A percentile compares a stretch with the other conserved stretches of the same genome.
These are phyloP conservation scores for Caenorhabditis sulstoni DNA, from an alignment of 2,888 invertebrate species.

Conservation along the genomic window DNA sequence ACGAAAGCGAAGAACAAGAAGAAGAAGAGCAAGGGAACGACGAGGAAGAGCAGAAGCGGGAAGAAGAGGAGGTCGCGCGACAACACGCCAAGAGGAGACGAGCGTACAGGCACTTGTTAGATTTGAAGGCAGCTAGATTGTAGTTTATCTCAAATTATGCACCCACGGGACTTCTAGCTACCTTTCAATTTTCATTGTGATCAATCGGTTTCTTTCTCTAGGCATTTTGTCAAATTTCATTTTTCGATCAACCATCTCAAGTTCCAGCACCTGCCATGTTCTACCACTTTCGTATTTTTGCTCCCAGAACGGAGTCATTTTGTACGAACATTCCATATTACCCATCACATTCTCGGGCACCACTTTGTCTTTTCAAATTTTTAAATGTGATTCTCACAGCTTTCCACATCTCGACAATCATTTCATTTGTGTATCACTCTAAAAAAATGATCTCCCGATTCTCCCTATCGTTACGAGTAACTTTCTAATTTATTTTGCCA, in stretches of 20 bases:
- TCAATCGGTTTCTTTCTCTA: constrained; percentile 18
- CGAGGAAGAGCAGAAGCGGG: constrained; percentile 14
- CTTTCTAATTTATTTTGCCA: constrained; percentile 29
- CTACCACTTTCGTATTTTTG: neutral
- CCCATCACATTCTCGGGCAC: constrained; percentile 22
- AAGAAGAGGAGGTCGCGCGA: constrained; percentile 2
- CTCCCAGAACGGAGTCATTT: constrained; percentile 14
- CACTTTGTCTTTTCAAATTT: constrained; percentile 5
- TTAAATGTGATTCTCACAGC: constrained; percentile 9
- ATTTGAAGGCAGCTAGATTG: constrained; percentile 9
- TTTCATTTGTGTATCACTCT: constrained; percentile 25
- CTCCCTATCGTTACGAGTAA: constrained; percentile 26
- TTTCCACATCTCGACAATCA: neutral
- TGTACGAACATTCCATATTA: constrained; percentile 1
- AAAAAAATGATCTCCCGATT: neutral
- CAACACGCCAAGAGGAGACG: constrained; percentile 23
- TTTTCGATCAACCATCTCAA: too few relatives aligned
- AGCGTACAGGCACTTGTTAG: constrained; percentile 32
- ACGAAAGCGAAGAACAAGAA: constrained; percentile 3
- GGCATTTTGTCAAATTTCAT: constrained; percentile 19
- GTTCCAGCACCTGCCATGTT: constrained; percentile 13
- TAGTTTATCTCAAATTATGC: constrained; percentile 10
- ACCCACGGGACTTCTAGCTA: constrained; percentile 13
- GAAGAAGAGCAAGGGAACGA: constrained; percentile 29
- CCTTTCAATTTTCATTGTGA: constrained; percentile 20